Evolutionary conservation across 2,888 invertebrate genomes (phyloP).

Genomic region (Subacronicta megacephala): DNA sequence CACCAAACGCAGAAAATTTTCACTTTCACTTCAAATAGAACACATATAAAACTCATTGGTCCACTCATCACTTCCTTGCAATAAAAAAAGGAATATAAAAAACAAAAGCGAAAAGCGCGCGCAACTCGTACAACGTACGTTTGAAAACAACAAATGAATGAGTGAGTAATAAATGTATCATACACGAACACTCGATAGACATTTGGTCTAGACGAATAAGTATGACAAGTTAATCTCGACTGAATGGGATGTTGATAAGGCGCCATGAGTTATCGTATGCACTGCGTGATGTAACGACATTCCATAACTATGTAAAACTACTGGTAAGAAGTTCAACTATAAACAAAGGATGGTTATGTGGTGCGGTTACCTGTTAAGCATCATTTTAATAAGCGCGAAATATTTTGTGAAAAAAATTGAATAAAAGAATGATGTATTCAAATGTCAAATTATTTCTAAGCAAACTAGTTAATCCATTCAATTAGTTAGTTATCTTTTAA

Average conservation of each 20-base stretch:
- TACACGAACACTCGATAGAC: conserved; percentile 32
- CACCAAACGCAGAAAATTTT: conserved; percentile 13
- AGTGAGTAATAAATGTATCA: conserved; percentile 43
- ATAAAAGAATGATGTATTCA: no score
- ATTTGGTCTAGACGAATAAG: conserved; percentile 49
- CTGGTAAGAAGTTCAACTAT: conserved; percentile 5
- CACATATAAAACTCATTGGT: conserved; percentile 8
- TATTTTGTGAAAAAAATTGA: background rate
- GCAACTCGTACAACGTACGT: conserved; percentile 12
- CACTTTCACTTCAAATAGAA: conserved; percentile 17
- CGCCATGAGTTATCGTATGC: conserved; percentile 60
- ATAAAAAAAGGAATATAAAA: conserved; percentile 10
- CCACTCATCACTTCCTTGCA: conserved; percentile 15
- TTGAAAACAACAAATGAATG: conserved; percentile 46
- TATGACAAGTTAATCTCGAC: conserved; percentile 66
- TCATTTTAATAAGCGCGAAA: background rate
- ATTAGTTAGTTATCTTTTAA: no score
- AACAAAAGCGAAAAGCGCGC: conserved; percentile 18
- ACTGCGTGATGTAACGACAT: conserved; percentile 63
- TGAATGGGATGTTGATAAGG: conserved; percentile 72
- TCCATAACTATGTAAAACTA: conserved; percentile 22
- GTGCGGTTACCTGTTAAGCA: background rate
- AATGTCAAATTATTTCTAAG: background rate
- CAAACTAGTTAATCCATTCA: no score
- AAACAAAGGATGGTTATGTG: conserved; percentile 8